Percentiles rank a stretch among this genome's conserved stretches.
phyloP scores from a whole-genome alignment of 2,888 invertebrate species.

The Strigamia crassipes region DNA sequence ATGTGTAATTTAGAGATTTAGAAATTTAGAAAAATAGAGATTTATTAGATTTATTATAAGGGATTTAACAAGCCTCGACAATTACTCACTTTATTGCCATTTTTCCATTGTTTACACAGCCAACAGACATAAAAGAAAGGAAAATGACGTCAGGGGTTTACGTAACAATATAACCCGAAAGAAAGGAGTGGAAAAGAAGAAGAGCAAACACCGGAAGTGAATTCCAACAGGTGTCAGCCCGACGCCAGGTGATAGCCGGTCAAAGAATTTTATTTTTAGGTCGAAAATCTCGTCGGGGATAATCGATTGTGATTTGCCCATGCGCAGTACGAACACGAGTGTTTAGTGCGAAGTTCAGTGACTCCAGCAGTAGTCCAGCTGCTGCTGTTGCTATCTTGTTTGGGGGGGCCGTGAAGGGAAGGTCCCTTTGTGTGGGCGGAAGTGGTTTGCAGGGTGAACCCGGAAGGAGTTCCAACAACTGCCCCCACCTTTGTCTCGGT shows the following conservation, averaged over 20 bases:
- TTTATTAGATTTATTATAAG: too few species aligned
- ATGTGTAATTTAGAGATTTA: too few species aligned
- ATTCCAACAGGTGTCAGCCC: background rate
- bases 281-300: background rate
- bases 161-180: background rate
- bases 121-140: too few species aligned
- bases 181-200: background rate
- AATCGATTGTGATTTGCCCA: conserved; percentile 28
- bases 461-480: background rate
- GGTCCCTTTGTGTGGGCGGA: conserved; percentile 33
- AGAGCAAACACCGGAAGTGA: background rate
- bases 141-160: too few species aligned
- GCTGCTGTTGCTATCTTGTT: background rate
- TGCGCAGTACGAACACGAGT: background rate
- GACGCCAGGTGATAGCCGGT: background rate
- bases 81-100: too few species aligned
- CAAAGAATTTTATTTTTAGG: conserved; percentile 11
- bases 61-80: too few species aligned
- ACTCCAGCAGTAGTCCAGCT: conserved; percentile 6
- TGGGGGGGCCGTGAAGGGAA: background rate
- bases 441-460: conserved; percentile 22
- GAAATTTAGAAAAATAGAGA: too few species aligned
- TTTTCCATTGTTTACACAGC: too few species aligned
- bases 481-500: background rate
- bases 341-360: conserved; percentile 3